These are phyloP conservation scores for Peribatodes rhomboidaria DNA, from an alignment of 2,888 invertebrate genomes.

Conservation along the genomic window DNA sequence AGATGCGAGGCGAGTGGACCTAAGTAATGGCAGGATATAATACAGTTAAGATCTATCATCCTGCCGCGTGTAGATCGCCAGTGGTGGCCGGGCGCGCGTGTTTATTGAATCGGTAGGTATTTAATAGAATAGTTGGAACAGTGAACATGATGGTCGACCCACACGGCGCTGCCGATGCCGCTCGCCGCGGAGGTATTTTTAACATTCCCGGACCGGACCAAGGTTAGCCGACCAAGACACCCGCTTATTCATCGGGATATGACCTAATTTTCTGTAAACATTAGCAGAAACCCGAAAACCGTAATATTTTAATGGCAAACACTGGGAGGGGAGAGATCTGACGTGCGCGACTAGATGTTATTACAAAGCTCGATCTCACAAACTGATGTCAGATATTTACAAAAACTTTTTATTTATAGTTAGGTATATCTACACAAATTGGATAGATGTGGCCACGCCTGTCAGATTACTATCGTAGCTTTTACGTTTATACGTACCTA, in stretches of 20 bases:
- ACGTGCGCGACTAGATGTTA: conserved; percentile 1
- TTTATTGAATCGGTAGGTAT: conserved; percentile 48
- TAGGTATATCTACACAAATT: too few relatives aligned
- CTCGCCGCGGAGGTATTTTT: conserved; percentile 81
- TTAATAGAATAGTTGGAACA: conserved; percentile 69
- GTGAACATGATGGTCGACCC: conserved; percentile 54
- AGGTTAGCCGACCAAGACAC: conserved; percentile 83
- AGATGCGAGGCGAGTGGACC: conserved; percentile 33
- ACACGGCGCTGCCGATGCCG: conserved; percentile 63
- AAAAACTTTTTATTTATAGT: too few relatives aligned
- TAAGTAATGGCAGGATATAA: conserved; percentile 45
- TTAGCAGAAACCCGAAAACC: conserved; percentile 57
- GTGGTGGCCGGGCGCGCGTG: conserved; percentile 6
- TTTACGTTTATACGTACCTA: too few relatives aligned
- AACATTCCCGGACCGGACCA: conserved; percentile 86
- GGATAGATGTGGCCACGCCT: too few relatives aligned
- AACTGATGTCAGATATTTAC: background rate
- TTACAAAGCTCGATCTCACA: background rate
- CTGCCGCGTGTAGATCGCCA: conserved; percentile 39
- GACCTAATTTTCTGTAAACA: conserved; percentile 82
- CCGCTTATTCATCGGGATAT: conserved; percentile 83
- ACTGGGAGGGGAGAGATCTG: conserved; percentile 11
- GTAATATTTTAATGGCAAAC: conserved; percentile 33
- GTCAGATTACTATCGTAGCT: too few relatives aligned
- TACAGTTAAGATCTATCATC: conserved; percentile 48